phyloP scores from a whole-genome alignment of 2,797 vertebrate species.

The Paratrypauchen microcephalus region DNA sequence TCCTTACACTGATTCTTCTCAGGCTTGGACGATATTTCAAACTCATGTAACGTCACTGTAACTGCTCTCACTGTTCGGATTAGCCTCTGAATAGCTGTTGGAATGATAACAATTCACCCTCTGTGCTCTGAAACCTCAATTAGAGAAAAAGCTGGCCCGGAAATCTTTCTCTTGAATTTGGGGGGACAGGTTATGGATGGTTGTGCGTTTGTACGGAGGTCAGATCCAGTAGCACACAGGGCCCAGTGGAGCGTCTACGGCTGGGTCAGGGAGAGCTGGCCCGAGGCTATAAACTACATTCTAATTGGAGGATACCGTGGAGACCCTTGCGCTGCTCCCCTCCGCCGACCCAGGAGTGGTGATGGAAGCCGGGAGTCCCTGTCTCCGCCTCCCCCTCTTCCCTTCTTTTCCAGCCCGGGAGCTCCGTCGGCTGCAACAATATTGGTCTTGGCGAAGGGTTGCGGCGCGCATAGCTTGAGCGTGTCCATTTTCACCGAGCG shows the following conservation, averaged over 20 bases:
- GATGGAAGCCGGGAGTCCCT: conserved; percentile 53
- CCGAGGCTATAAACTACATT: conserved; percentile 53
- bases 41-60: neutral
- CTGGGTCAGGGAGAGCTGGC: conserved; percentile 39
- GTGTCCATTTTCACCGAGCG: conserved; percentile 59
- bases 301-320: conserved; percentile 62
- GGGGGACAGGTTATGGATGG: conserved; percentile 18
- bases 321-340: conserved; percentile 43
- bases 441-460: conserved; percentile 65
- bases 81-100: conserved; percentile 35
- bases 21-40: conserved; percentile 1
- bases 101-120: conserved; percentile 38
- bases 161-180: conserved; percentile 6
- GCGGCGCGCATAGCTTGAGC: conserved; percentile 48
- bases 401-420: conserved; percentile 60
- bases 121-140: conserved; percentile 20
- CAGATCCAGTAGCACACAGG: conserved; percentile 45
- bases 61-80: conserved; percentile 29
- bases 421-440: conserved; percentile 67
- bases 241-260: conserved; percentile 34
- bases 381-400: neutral
- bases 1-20: neutral
- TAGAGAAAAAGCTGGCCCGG: conserved; percentile 23
- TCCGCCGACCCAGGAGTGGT: conserved; percentile 33
- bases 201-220: conserved; percentile 26